These are phyloP conservation scores for Anthrax anthrax DNA, from an alignment of 2,888 invertebrate species.

Conservation along the genomic window DNA sequence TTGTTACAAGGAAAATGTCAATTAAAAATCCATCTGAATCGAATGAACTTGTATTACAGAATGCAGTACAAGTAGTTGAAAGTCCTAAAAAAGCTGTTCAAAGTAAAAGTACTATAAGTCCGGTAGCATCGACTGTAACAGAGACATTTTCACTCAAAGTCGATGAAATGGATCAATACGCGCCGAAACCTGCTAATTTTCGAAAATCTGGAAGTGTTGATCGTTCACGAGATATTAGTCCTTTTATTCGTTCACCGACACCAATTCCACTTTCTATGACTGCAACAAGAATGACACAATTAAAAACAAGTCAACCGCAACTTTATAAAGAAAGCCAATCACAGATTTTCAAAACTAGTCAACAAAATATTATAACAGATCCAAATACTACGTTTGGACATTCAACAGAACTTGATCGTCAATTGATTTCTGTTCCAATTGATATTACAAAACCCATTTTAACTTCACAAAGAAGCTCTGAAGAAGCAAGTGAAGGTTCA, in stretches of 20 bases:
- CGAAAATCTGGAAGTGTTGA: background rate
- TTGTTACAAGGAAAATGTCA: background rate
- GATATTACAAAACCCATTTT: background rate
- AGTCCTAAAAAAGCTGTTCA: background rate
- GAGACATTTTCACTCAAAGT: slow-evolving; percentile 33
- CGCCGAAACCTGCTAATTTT: slow-evolving; percentile 10
- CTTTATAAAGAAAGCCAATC: background rate
- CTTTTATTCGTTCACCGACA: background rate
- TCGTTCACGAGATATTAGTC: background rate
- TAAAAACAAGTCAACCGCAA: slow-evolving; percentile 4
- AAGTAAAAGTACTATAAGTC: background rate
- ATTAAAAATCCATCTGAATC: background rate
- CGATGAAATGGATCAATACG: slow-evolving; percentile 32
- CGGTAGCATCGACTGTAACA: background rate
- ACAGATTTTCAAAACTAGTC: background rate
- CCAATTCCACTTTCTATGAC: background rate
- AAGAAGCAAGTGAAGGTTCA: background rate
- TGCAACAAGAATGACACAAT: background rate
- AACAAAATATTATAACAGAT: background rate
- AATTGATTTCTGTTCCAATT: slow-evolving; percentile 5
- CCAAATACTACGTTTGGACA: background rate
- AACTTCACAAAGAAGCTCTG: background rate
- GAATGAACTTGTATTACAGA: background rate
- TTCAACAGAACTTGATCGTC: background rate
- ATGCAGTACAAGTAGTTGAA: background rate